Conservation (phyloP, 2,888 invertebrate genomes). For the Drosophila leonis region DNA sequence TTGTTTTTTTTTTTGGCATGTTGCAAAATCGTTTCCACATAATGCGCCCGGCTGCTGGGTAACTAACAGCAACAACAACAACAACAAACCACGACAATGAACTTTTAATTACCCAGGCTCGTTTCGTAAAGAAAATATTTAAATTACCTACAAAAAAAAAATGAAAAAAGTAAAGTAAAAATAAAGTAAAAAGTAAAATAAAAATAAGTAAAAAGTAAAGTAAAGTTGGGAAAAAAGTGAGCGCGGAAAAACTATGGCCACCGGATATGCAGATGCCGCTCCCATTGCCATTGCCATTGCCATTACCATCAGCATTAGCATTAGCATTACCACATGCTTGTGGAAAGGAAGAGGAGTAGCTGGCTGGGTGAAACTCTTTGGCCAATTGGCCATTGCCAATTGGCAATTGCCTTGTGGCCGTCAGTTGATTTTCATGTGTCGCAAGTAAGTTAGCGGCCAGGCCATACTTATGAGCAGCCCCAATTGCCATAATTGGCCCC, state of each 20-base stretch:
- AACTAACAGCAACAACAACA: conserved; percentile 15
- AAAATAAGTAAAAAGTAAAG: not conserved
- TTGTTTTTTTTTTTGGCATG: conserved; percentile 46
- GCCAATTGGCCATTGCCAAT: not conserved
- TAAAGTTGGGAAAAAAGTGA: conserved; percentile 38
- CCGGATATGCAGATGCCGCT: conserved; percentile 49
- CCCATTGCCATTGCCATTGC: conserved; percentile 34
- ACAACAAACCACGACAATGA: conserved; percentile 63
- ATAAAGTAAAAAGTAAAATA: not conserved
- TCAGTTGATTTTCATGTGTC: conserved; percentile 15
- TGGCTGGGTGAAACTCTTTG: conserved; percentile 17
- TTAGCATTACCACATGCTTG: conserved; percentile 1
- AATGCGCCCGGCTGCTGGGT: conserved; percentile 44
- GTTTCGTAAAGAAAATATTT: conserved; percentile 68
- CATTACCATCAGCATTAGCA: not conserved
- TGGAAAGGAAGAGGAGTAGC: conserved; percentile 44
- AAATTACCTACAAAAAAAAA: conserved; percentile 41
- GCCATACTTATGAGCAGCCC: conserved; percentile 3
- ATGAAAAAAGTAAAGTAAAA: conserved; percentile 4
- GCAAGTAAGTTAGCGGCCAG: not conserved
- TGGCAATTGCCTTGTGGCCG: conserved; percentile 6
- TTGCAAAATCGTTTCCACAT: conserved; percentile 77
- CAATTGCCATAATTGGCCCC: conserved; percentile 16
- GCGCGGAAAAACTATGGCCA: conserved; percentile 53
- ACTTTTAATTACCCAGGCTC: conserved; percentile 75